Conservation (phyloP, 1,140 invertebrate species). For the Cylas formicarius region DNA sequence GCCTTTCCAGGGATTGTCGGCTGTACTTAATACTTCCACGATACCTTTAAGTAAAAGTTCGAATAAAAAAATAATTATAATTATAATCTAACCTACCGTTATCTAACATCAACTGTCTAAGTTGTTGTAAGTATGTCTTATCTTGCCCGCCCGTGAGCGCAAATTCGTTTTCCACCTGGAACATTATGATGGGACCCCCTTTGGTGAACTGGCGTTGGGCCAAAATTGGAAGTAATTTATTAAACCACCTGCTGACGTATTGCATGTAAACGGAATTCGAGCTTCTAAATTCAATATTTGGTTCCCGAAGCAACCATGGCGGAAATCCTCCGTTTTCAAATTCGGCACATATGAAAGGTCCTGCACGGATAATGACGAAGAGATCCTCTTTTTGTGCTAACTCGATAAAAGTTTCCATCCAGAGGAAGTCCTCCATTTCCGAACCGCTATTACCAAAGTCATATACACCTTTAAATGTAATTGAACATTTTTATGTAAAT, state of each 20-base stretch:
- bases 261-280: no score
- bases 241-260: conserved; percentile 45
- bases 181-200: conserved; percentile 53
- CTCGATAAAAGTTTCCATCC: conserved; percentile 61
- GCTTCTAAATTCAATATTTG: no score
- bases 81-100: conserved; percentile 39
- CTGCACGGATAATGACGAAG: conserved; percentile 76
- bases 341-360: conserved; percentile 91
- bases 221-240: conserved; percentile 44
- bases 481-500: no score
- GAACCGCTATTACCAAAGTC: conserved; percentile 61
- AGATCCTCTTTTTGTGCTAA: conserved; percentile 75
- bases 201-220: conserved; percentile 45
- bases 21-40: conserved; percentile 47
- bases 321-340: conserved; percentile 49
- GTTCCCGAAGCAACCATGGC: conserved; percentile 27
- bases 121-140: conserved; percentile 40
- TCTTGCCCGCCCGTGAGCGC: conserved; percentile 30
- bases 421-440: conserved; percentile 57
- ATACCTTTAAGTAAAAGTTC: conserved; percentile 27
- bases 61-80: neutral
- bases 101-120: conserved; percentile 38
- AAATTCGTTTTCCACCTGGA: conserved; percentile 53
- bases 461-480: conserved; percentile 36
- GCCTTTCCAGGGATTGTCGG: conserved; percentile 40